phyloP scores from a whole-genome alignment of 2,797 vertebrate species.

The Anguilla obscura region DNA sequence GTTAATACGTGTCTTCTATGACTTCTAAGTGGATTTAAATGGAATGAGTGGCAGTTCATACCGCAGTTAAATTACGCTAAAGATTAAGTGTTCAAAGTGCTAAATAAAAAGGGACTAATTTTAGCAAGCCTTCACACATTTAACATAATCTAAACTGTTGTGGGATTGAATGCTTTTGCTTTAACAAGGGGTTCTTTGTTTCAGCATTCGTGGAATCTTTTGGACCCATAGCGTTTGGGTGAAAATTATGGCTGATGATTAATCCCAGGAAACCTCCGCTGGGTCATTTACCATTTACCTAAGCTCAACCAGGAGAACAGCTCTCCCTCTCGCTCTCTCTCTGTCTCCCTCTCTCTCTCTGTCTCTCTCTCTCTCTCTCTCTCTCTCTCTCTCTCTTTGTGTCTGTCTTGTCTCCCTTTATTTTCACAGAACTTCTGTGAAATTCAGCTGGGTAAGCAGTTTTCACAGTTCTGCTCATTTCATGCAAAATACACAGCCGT shows the following conservation, averaged over 20 bases:
- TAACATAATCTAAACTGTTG: neutral
- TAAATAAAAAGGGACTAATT: neutral
- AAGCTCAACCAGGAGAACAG: neutral
- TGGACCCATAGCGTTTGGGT: neutral
- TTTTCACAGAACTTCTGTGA: slow-evolving; percentile 15
- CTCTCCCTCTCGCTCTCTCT: neutral
- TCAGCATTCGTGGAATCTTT: neutral
- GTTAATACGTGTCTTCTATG: neutral
- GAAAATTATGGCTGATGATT: neutral
- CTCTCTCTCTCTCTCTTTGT: neutral
- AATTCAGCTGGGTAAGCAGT: slow-evolving; percentile 28
- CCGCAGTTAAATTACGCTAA: neutral
- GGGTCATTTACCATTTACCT: neutral
- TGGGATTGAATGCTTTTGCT: neutral
- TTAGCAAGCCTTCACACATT: neutral
- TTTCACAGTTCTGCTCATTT: slow-evolving; percentile 24
- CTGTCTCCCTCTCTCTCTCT: neutral
- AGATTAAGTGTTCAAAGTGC: neutral
- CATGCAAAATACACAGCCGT: slow-evolving; percentile 26
- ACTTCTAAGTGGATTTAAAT: neutral
- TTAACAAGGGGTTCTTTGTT: neutral
- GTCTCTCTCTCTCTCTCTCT: neutral
- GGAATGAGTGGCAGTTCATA: neutral
- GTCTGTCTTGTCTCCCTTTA: slow-evolving; percentile 10
- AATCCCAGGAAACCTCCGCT: neutral